Evolutionary conservation across 2,888 invertebrate genomes (phyloP), one percentile per base, ranked within the genome.

Genomic region (Andrena fulva): DNA sequence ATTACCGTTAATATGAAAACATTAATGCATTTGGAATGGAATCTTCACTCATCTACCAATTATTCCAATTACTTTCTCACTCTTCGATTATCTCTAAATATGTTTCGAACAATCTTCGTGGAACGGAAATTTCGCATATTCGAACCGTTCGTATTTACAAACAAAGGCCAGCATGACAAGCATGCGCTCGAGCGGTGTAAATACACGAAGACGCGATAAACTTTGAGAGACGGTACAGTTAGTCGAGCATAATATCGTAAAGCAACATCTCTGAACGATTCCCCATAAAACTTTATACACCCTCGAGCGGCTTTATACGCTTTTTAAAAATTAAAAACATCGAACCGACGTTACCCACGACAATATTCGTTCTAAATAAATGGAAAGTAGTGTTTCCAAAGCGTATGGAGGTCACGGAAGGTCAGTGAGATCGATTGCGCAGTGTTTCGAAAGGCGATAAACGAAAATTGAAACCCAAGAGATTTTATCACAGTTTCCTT

Each of bases 401-500:
- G 59, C 42, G 54, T 54, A 59, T 67, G 67, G 56, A 68, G 72
- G 50, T 79, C 68, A 2, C 35, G 42, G 59, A 48, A 66, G 33
- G 60, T 54, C 60, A 63, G 12, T 6, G 69, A n/a, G 20, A 33
- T 76, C 27, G 16, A 64, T 64, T 10, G 31, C 29, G 64, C 59
- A n/a, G 8, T 7, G 16, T 70, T 60, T 78, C 24, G 16, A 42
- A 52, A 8, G 1, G 33, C 24, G 56, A 24, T 31, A 50, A n/a
- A 27, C 16, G n/a, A 80, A 64, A 66, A 80, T 74, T 74, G 81
- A 59, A 72, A 82, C 64, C 63, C 3, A 31, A 31, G 67, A 63
- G 33, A 59, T 5, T 12, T 5, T 4, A 12, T 2, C 27, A 1
- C n/a, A 48, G 29, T 63, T 12, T n/a, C 7, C 31, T 72, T 63